Percentiles rank a stretch among this genome's conserved stretches.
These are phyloP conservation scores for Odontesthes bonariensis DNA, from an alignment of 2,113 vertebrate genomes.

Conservation along the genomic window DNA sequence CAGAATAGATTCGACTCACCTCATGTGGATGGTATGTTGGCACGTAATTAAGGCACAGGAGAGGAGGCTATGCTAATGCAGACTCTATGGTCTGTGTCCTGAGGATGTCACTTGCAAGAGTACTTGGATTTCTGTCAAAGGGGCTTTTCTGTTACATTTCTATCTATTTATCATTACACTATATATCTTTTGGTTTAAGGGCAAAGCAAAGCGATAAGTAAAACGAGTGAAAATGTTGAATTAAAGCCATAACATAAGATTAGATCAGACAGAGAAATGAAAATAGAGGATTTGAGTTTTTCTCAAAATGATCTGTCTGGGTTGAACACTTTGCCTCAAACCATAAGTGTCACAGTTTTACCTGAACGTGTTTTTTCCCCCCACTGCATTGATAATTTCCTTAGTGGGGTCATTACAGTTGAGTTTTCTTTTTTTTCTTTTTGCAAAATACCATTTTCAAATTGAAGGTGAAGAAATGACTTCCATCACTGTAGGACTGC, in stretches of 20 bases:
- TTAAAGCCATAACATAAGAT: conserved; percentile 16
- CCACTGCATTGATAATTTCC: no score
- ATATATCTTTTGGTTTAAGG: not conserved
- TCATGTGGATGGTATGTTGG: conserved; percentile 20
- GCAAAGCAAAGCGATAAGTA: not conserved
- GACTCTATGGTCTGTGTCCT: conserved; percentile 9
- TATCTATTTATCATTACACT: conserved; percentile 3
- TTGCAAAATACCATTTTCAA: not conserved
- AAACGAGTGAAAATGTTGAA: not conserved
- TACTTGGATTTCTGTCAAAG: conserved; percentile 20
- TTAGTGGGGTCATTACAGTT: no score
- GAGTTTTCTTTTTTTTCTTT: not conserved
- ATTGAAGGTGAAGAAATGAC: conserved; percentile 19
- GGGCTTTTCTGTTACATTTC: conserved; percentile 7
- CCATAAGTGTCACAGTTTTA: not conserved
- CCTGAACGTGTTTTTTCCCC: no score
- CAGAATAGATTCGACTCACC: conserved; percentile 25
- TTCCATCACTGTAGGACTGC: not conserved
- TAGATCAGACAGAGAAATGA: not conserved
- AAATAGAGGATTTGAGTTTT: not conserved
- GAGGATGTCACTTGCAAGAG: conserved; percentile 14
- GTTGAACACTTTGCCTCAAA: not conserved
- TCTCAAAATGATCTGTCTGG: no score
- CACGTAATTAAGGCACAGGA: conserved; percentile 7
- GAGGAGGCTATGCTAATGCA: conserved; percentile 25